Percentiles rank a stretch among this genome's conserved stretches.
These are phyloP conservation scores for Climacteris rufus DNA, from an alignment of 2,113 vertebrate species.

Conservation along the genomic window DNA sequence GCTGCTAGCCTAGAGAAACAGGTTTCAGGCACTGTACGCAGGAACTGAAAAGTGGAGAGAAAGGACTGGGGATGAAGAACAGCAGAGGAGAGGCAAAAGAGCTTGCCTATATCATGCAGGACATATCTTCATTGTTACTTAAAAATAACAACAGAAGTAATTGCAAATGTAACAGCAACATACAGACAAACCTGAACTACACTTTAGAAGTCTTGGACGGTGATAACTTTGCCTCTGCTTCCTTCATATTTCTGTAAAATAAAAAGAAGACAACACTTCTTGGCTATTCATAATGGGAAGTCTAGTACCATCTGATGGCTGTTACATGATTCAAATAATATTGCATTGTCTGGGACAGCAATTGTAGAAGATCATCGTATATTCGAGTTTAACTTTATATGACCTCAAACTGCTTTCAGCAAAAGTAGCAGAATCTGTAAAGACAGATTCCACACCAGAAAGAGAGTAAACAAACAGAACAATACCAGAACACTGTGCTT, in stretches of 20 bases:
- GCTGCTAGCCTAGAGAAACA: background rate
- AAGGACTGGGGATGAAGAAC: background rate
- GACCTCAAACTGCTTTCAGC: background rate
- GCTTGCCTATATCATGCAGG: background rate
- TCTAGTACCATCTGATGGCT: background rate
- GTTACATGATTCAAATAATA: background rate
- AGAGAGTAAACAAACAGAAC: background rate
- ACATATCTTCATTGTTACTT: background rate
- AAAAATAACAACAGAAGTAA: background rate
- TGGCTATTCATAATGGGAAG: background rate
- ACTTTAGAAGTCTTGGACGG: background rate
- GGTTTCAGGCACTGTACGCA: accelerated
- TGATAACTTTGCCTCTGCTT: background rate
- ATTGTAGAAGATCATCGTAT: background rate
- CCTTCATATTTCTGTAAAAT: background rate
- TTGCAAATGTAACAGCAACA: background rate
- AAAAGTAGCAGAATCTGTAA: background rate
- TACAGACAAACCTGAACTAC: background rate
- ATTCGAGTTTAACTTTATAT: background rate
- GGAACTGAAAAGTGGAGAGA: background rate
- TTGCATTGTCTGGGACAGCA: background rate
- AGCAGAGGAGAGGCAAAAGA: background rate
- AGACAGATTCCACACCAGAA: background rate
- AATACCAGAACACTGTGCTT: background rate
- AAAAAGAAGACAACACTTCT: background rate